Evolutionary conservation across 2,888 invertebrate genomes (phyloP), one percentile per base, ranked within the genome.

Genomic region (Leucoma salicis): DNA sequence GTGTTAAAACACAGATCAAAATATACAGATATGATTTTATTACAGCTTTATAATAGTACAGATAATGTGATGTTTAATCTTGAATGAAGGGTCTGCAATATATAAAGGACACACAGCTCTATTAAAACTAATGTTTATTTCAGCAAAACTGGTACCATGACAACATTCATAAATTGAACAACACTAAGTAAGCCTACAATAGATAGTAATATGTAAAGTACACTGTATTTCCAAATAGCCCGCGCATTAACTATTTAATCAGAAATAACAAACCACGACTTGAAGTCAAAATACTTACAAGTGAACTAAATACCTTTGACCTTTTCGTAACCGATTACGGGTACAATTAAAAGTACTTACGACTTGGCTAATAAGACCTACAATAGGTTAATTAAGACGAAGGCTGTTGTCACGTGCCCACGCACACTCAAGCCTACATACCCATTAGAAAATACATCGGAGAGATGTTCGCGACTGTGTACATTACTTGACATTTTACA

Each of bases 301-400:
- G 58, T 69, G 69, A 67, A 70, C 74, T 66, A 65, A 68, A 79
- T 76, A 82, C 75, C 76, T 80, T 67, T 77, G 64, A 78, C 75
- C 79, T 82, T 80, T 82, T 50, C 41, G 41, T 14, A 40, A 46
- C 42, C 42, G 42, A 57, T 57, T 60, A 54, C 48, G 28, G 52
- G 45, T 53, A 56, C 61, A 63, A 64, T 65, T 58, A 63, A 57
- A 60, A 63, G 66, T 66, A 53, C n/a, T n/a, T n/a, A n/a, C 47
- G 43, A 61, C 55, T 39, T 38, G 21, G 68, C 57, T 57, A 74
- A 74, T 76, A 70, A 70, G 69, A 67, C 60, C 56, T 57, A 71
- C 75, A 76, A 74, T 74, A 57, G 70, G 66, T 74, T 80, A 81
- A 82, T 82, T 82, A 81, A 81, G 81, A 80, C 68, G 21, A 73